These are phyloP conservation scores for Gymnodraco acuticeps DNA, from an alignment of 2,797 vertebrate genomes.

Conservation along the genomic window DNA sequence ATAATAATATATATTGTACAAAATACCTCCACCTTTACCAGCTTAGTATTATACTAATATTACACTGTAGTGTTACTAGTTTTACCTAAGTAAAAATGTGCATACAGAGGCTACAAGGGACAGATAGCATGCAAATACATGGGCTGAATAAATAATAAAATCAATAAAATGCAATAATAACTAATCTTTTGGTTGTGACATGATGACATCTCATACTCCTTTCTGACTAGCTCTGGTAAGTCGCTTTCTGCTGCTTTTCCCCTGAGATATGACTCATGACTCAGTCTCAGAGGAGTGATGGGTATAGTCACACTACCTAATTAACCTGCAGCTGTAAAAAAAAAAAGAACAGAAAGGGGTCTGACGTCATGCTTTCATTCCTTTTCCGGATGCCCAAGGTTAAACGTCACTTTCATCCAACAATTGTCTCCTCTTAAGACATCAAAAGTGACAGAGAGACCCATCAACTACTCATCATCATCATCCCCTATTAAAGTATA, in stretches of 20 bases:
- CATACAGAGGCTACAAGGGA: too few species aligned
- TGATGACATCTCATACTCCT: not conserved
- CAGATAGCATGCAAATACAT: too few species aligned
- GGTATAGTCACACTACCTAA: slow-evolving; percentile 72
- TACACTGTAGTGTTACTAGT: too few species aligned
- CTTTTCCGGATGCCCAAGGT: not conserved
- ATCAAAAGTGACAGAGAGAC: slow-evolving; percentile 53
- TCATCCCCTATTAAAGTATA: slow-evolving; percentile 64
- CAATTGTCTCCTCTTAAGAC: slow-evolving; percentile 35
- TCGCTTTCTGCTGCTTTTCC: slow-evolving; percentile 42
- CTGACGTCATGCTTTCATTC: slow-evolving; percentile 33
- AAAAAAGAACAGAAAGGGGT: slow-evolving; percentile 31
- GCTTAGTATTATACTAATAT: too few species aligned
- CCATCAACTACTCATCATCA: slow-evolving; percentile 39
- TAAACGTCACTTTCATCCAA: slow-evolving; percentile 18
- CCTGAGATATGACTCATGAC: slow-evolving; percentile 70
- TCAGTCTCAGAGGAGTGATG: slow-evolving; percentile 65
- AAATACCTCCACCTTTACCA: too few species aligned
- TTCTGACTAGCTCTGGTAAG: not conserved
- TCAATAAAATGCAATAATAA: too few species aligned
- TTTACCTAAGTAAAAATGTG: too few species aligned
- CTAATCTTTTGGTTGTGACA: too few species aligned
- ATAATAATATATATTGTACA: too few species aligned
- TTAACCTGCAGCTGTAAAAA: slow-evolving; percentile 60
- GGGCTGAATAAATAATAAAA: too few species aligned